Evolutionary conservation across 2,888 invertebrate genomes (phyloP).

Genomic region (Achlya flavicornis): DNA sequence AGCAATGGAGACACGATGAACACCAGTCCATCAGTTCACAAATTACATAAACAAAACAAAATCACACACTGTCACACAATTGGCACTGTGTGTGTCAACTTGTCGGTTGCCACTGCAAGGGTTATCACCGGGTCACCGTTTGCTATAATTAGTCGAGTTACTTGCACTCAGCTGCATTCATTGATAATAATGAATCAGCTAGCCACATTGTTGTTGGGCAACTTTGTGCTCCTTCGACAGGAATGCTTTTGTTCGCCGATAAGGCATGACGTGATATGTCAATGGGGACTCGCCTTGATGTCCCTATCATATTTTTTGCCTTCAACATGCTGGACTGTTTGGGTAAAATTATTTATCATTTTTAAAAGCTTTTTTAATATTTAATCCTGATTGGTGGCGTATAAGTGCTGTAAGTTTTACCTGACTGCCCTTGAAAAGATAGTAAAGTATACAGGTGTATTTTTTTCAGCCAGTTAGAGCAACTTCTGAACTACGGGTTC

Average conservation of each 20-base stretch:
- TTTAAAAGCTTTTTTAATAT: constrained; percentile 1
- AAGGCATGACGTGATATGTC: constrained; percentile 6
- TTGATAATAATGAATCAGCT: constrained; percentile 35
- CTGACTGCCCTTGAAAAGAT: too few species aligned
- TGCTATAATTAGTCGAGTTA: constrained; percentile 59
- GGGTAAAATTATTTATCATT: neutral
- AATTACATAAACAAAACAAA: neutral
- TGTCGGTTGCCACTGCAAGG: constrained; percentile 23
- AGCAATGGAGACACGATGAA: neutral
- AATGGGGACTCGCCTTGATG: constrained; percentile 5
- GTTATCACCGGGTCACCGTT: constrained; percentile 57
- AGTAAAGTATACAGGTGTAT: too few species aligned
- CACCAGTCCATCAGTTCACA: neutral
- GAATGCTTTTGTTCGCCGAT: constrained; percentile 4
- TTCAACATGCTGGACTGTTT: neutral
- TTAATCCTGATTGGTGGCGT: neutral
- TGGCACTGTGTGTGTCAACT: constrained; percentile 25
- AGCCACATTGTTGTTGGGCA: constrained; percentile 14
- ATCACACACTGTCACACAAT: constrained; percentile 18
- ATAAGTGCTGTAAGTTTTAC: too few species aligned
- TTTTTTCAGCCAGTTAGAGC: too few species aligned
- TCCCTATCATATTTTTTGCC: neutral
- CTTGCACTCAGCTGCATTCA: constrained; percentile 52
- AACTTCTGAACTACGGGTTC: too few species aligned
- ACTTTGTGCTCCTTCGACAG: constrained; percentile 16